Evolutionary conservation across 2,797 vertebrate species (phyloP), one percentile per base, ranked within the genome.

Genomic region (Podarcis siculus): DNA sequence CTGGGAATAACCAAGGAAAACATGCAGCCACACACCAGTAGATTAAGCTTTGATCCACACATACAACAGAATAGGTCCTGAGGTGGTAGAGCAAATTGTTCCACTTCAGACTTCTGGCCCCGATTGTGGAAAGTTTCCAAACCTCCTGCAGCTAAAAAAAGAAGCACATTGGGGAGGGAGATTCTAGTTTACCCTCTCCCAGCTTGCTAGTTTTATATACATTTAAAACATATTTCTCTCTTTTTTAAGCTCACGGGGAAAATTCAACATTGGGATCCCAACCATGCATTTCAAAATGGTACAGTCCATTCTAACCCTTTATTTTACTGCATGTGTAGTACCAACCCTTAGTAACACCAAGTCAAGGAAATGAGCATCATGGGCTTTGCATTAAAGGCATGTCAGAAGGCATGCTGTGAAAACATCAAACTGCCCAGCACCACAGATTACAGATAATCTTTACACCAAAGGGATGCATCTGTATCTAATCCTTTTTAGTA

Each of bases 361-460:
- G 58, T 35, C 35, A 66, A 5, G 55, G 35, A 69, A 72, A 84
- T 17, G 55, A 19, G 17, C 64, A 55, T 83, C 58, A 76, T 27
- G 42, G 19, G n/a, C 67, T n/a, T 32, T 66, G 17, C 19, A 77
- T 76, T 39, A 64, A 77, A 21, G 89, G 17, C 39, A 3, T 17
- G 86, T 89, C 77, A 83, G 32, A 45, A 61, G 21, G 77, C 0
- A 2, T 8, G 78, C 39, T 55, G 88, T 19, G 25, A 89, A 94
- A 91, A 0, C 21, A 76, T 80, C 66, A 82, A 27, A 35, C 32
- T 90, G 90, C 83, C 80, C 86, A 25, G 2, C 42, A 79, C 4
- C 55, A 69, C 73, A 91, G 90, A 89, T 83, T 90, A 39, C 27
- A 79, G 1, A 32, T 67, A 15, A 67, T 61, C 58, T 30, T 85